Conservation (phyloP, 2,888 invertebrate species). For the Acleris literana region DNA sequence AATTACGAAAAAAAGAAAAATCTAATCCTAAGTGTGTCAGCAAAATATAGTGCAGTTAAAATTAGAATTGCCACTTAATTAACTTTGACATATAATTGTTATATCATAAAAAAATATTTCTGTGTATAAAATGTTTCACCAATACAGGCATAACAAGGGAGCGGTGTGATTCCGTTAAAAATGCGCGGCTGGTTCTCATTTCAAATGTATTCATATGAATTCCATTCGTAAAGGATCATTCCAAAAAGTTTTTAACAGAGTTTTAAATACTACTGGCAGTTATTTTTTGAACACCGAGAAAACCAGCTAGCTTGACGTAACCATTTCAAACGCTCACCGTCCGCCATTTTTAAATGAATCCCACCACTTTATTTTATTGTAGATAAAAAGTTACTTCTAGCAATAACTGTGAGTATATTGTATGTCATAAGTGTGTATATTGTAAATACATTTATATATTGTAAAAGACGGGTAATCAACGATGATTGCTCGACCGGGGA, state of each 20-base stretch:
- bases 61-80: constrained; percentile 81
- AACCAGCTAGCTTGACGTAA: constrained; percentile 14
- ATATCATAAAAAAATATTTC: constrained; percentile 81
- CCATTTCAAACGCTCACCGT: constrained; percentile 21
- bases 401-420: constrained; percentile 75
- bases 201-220: constrained; percentile 9
- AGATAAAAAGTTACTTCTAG: constrained; percentile 78
- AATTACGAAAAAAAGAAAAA: constrained; percentile 72
- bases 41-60: constrained; percentile 81
- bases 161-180: constrained; percentile 59
- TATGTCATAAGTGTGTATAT: constrained; percentile 77
- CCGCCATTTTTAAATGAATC: constrained; percentile 55
- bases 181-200: constrained; percentile 33
- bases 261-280: constrained; percentile 33
- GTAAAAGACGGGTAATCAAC: constrained; percentile 72
- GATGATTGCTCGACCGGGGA: constrained; percentile 67
- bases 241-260: constrained; percentile 26
- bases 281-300: constrained; percentile 13
- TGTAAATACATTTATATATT: constrained; percentile 80
- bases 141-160: constrained; percentile 71
- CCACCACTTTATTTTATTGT: constrained; percentile 67
- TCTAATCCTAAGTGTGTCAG: constrained; percentile 80
- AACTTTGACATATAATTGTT: constrained; percentile 78
- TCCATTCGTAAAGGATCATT: constrained; percentile 2
- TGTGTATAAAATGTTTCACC: constrained; percentile 81